phyloP scores from a whole-genome alignment of 2,888 invertebrate species.

The Oeneis ivallda region DNA sequence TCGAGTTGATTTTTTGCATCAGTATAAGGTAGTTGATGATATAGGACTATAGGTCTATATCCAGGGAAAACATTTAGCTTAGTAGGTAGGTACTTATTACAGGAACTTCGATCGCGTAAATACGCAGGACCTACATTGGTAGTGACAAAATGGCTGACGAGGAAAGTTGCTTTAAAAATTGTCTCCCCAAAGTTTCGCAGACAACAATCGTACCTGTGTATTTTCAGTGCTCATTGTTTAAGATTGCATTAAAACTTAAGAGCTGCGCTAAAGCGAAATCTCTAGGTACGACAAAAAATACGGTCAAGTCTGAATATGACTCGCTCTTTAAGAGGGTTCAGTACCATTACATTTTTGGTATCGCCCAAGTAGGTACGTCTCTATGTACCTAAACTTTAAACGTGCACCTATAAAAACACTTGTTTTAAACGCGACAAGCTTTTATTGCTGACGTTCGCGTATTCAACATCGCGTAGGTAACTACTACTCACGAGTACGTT shows the following conservation, averaged over 20 bases:
- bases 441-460: too few species aligned
- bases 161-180: background rate
- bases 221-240: constrained; percentile 29
- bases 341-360: background rate
- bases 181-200: background rate
- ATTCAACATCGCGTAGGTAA: too few species aligned
- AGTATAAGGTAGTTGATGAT: too few species aligned
- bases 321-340: background rate
- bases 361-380: background rate
- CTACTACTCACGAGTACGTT: too few species aligned
- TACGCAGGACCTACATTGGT: too few species aligned
- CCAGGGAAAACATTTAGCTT: too few species aligned
- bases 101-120: too few species aligned
- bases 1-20: too few species aligned
- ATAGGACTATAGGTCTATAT: too few species aligned
- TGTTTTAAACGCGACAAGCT: too few species aligned
- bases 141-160: background rate
- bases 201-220: constrained; percentile 18
- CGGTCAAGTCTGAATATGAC: background rate
- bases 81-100: too few species aligned
- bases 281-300: constrained; percentile 21
- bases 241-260: constrained; percentile 36
- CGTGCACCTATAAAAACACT: too few species aligned
- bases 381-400: background rate
- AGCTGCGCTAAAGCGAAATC: constrained; percentile 28